Conservation (phyloP, 2,113 vertebrate genomes). For the Lagopus leucura region DNA sequence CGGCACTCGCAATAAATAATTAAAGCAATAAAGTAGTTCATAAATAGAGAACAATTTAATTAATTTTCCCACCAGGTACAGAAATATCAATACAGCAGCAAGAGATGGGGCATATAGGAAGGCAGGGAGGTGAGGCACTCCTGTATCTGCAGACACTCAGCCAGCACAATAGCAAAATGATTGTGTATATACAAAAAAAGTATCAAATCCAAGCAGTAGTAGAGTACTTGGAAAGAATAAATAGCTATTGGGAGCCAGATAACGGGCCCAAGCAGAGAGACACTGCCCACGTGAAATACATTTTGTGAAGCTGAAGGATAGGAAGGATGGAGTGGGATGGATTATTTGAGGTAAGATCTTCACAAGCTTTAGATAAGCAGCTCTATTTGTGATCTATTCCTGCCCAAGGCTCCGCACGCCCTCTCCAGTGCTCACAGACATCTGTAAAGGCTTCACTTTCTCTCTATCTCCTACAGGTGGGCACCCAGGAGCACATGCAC, state of each 20-base stretch:
- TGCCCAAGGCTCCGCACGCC: background rate
- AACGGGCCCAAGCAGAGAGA: slow-evolving; percentile 38
- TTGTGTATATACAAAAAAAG: background rate
- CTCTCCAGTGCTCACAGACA: accelerated
- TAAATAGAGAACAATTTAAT: slow-evolving; percentile 38
- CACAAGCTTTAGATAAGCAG: background rate
- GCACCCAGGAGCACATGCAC: background rate
- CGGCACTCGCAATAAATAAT: slow-evolving; percentile 43
- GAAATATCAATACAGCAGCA: background rate
- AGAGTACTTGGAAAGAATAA: slow-evolving; percentile 30
- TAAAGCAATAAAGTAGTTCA: slow-evolving; percentile 32
- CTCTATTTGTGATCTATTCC: background rate
- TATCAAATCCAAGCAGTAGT: slow-evolving; percentile 42
- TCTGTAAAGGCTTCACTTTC: background rate
- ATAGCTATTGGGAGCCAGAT: slow-evolving; percentile 40
- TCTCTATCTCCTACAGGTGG: background rate
- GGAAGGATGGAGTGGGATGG: background rate
- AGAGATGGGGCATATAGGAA: background rate
- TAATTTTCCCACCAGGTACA: slow-evolving; percentile 20
- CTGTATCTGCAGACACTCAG: background rate
- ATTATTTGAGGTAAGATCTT: slow-evolving; percentile 27
- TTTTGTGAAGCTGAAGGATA: slow-evolving; percentile 7
- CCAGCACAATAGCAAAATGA: slow-evolving; percentile 28
- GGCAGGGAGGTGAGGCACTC: background rate
- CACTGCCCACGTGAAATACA: background rate